These are phyloP conservation scores for Tuta absoluta DNA, from an alignment of 2,888 invertebrate genomes.

Conservation along the genomic window DNA sequence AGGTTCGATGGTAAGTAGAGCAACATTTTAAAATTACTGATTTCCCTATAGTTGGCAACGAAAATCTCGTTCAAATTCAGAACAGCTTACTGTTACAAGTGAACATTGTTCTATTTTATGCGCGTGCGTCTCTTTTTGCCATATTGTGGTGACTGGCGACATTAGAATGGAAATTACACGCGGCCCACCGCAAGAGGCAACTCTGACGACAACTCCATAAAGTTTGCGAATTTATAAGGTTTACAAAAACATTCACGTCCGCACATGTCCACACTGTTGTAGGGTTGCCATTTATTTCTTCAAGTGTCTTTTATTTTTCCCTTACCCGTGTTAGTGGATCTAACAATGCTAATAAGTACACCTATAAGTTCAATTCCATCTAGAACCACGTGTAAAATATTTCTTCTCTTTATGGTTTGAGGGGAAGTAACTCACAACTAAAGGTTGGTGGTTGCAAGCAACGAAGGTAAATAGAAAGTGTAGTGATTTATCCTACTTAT, in stretches of 20 bases:
- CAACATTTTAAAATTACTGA: too few species aligned
- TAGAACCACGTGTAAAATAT: too few species aligned
- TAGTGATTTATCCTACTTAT: too few species aligned
- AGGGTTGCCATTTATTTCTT: conserved; percentile 15
- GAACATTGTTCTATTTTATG: conserved; percentile 6
- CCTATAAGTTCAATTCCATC: too few species aligned
- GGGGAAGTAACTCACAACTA: too few species aligned
- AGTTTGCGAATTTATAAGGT: conserved; percentile 35
- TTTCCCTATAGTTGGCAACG: background rate
- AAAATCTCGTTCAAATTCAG: background rate
- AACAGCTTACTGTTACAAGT: background rate
- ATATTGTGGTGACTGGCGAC: conserved; percentile 22
- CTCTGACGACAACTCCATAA: conserved; percentile 27
- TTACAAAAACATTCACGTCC: conserved; percentile 33
- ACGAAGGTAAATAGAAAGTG: too few species aligned
- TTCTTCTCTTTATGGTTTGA: too few species aligned
- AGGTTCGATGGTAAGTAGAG: too few species aligned
- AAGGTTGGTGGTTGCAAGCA: too few species aligned
- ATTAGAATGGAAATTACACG: conserved; percentile 30
- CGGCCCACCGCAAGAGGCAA: conserved; percentile 11
- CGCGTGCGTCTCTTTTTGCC: background rate
- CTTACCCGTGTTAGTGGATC: background rate
- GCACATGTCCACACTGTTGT: conserved; percentile 13
- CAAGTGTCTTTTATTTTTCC: background rate
- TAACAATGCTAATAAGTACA: background rate